These are phyloP conservation scores for Delia radicum DNA, from an alignment of 1,140 invertebrate species.

Conservation along the genomic window DNA sequence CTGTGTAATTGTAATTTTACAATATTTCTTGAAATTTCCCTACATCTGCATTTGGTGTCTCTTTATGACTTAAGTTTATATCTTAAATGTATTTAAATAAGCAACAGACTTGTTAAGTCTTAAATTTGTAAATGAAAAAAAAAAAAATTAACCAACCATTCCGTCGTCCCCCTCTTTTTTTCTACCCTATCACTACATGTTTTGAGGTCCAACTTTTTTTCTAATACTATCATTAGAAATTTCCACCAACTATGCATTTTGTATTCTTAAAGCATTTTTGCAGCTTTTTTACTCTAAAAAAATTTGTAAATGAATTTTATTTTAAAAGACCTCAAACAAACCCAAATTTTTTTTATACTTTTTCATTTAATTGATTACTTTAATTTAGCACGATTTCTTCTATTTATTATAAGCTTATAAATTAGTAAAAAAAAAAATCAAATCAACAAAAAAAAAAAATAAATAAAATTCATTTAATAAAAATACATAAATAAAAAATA, in stretches of 20 bases:
- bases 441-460: slow-evolving; percentile 5
- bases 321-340: background rate
- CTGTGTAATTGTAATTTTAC: too few species aligned
- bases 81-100: background rate
- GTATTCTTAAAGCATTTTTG: background rate
- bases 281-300: background rate
- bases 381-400: slow-evolving; percentile 15
- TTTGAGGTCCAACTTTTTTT: background rate
- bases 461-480: slow-evolving; percentile 3
- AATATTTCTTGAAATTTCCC: background rate
- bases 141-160: slow-evolving; percentile 12
- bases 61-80: background rate
- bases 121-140: background rate
- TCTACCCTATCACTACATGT: too few species aligned
- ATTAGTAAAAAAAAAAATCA: slow-evolving; percentile 9
- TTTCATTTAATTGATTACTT: background rate
- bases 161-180: background rate
- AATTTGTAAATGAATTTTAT: background rate
- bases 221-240: background rate
- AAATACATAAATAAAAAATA: background rate
- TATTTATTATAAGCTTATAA: slow-evolving; percentile 8
- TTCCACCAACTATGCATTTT: background rate
- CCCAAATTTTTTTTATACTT: background rate
- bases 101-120: background rate
- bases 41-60: background rate